Evolutionary conservation across 2,797 vertebrate genomes (phyloP), one percentile per base, ranked within the genome.

Genomic region (Acanthurus tractus): DNA sequence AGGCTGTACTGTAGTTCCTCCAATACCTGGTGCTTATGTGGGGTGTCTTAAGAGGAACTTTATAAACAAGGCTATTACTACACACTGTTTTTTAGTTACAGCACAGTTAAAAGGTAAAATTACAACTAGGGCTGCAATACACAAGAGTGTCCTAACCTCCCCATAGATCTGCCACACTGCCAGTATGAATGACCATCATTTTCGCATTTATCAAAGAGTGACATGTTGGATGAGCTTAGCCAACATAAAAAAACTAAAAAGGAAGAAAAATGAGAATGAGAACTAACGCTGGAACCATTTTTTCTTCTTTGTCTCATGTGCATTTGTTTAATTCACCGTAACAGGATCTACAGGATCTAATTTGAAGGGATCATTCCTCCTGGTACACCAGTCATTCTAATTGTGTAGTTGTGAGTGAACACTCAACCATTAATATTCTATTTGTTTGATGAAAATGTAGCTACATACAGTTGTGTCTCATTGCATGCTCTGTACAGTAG

Each of bases 401-500:
- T 52, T 48, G 67, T 42, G 22, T 55, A 74, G 42, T 63, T 52
- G 66, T 71, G 20, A 66, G 36, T 61, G 34, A 71, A 63, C 61
- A 59, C 25, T 38, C 42, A 15, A 68, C 11, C 68, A 73, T 52
- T 52, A 17, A 49, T 81, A 57, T 84, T 84, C 12, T 73, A 66
- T 48, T 61, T 70, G 52, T 81, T 81, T 59, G 83, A 40, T 73
- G 52, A 57, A 86, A 70, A 82, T 73, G 59, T 87, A 82, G 81
- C 71, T 52, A 72, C 70, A 65, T 57, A 54, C 4, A 64, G 17
- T 74, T 57, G 45, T 50, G 70, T 80, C 46, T 71, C 67, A 82
- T 59, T 86, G 90, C 92, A 92, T 91, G 90, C 77, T 78, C 12
- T 86, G 84, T 82, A 82, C 25, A 75, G 54, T 72, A 76, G 76